Conservation (phyloP, 2,797 vertebrate genomes). For the Eulemur coronatus region DNA sequence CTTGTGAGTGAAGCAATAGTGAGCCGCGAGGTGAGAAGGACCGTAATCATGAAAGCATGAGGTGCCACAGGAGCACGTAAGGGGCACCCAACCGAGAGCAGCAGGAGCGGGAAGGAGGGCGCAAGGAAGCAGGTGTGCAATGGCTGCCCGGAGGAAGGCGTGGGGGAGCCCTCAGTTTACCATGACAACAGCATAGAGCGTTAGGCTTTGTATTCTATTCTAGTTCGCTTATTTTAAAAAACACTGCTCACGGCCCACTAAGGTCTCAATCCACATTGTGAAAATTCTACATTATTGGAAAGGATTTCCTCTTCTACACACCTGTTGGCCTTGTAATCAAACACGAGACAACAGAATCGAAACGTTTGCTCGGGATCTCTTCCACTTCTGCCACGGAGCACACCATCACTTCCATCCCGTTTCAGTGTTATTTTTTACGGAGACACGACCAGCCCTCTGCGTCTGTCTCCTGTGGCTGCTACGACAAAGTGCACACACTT, state of each 20-base stretch:
- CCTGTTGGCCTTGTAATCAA: background rate
- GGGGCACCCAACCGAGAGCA: background rate
- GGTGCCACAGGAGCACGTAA: fast-evolving
- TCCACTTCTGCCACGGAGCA: background rate
- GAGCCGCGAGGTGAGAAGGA: background rate
- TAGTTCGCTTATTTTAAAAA: background rate
- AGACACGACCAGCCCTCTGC: background rate
- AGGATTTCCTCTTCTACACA: background rate
- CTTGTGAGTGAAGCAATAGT: background rate
- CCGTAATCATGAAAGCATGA: background rate
- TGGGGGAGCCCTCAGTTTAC: background rate
- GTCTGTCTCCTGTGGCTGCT: background rate
- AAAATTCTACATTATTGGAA: background rate
- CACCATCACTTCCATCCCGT: background rate
- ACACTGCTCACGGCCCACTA: background rate
- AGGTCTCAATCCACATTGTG: background rate
- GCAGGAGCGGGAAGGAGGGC: background rate
- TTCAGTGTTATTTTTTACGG: background rate
- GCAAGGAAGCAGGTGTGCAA: background rate
- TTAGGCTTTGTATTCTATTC: background rate
- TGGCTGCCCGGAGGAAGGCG: background rate
- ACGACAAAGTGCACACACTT: background rate
- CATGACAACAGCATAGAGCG: background rate
- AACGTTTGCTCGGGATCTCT: background rate
- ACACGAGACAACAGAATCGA: background rate